Evolutionary conservation across 92 coral and sea anemone genomes (phyloP).

Genomic region (Paramuricea clavata): DNA sequence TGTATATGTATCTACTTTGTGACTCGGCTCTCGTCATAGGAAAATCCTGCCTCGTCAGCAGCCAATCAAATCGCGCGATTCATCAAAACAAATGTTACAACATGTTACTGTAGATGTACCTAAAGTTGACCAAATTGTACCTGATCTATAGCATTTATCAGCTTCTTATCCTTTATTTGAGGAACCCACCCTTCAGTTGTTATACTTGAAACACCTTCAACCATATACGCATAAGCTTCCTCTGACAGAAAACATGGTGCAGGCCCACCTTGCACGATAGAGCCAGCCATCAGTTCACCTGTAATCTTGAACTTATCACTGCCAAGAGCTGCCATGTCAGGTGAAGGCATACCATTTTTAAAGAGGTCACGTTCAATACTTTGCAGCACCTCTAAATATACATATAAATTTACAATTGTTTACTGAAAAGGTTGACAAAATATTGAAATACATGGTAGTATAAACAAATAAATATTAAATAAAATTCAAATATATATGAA

Average conservation of each 20-base stretch:
- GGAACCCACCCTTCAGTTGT: conserved; percentile 62
- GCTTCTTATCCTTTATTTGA: conserved; percentile 46
- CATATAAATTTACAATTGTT: no score
- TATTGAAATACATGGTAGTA: no score
- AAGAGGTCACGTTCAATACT: conserved; percentile 35
- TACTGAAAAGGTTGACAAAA: no score
- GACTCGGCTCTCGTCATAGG: no score
- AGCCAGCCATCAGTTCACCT: conserved; percentile 38
- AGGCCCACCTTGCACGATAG: conserved; percentile 43
- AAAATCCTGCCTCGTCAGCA: no score
- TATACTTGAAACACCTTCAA: conserved; percentile 68
- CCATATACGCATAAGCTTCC: conserved; percentile 66
- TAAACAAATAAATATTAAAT: background rate
- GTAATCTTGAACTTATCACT: conserved; percentile 21
- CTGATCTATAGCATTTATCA: conserved; percentile 58
- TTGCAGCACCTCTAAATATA: conserved; percentile 35
- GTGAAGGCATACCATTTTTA: conserved; percentile 34
- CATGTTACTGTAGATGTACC: background rate
- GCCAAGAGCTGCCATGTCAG: conserved; percentile 46
- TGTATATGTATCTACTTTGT: no score
- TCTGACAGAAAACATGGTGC: conserved; percentile 73
- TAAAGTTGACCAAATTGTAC: conserved; percentile 14
- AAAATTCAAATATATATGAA: no score
- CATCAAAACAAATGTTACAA: no score
- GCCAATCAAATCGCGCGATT: no score